Evolutionary conservation across 2,888 invertebrate genomes (phyloP).

Genomic region (Melinaea marsaeus): DNA sequence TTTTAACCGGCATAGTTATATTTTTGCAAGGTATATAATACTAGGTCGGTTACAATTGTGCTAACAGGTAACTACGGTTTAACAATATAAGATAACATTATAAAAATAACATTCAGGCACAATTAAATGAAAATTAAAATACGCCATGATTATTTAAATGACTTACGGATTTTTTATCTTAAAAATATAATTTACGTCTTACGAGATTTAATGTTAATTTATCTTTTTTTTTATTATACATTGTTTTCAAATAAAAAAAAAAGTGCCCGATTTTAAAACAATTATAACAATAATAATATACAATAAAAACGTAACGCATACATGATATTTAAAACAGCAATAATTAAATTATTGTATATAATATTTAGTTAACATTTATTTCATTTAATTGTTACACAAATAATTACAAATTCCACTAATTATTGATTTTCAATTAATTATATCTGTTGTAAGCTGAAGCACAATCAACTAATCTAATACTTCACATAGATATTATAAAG

Average conservation of each 20-base stretch:
- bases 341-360: not conserved
- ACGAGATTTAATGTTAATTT: too few relatives aligned
- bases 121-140: not conserved
- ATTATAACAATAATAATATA: not conserved
- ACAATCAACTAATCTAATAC: not conserved
- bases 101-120: not conserved
- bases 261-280: not conserved
- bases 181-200: too few relatives aligned
- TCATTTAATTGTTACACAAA: not conserved
- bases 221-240: too few relatives aligned
- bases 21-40: not conserved
- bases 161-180: too few relatives aligned
- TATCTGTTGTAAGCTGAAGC: not conserved
- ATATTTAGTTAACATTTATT: not conserved
- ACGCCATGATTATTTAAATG: too few relatives aligned
- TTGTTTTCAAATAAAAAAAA: too few relatives aligned
- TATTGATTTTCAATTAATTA: not conserved
- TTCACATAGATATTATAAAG: not conserved
- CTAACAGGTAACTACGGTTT: not conserved
- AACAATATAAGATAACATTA: not conserved
- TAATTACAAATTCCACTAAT: not conserved
- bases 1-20: constrained; percentile 1
- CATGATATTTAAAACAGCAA: not conserved
- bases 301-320: not conserved
- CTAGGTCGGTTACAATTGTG: not conserved